phyloP scores from a whole-genome alignment of 2,888 invertebrate species.

The Drosophila neotestacea region DNA sequence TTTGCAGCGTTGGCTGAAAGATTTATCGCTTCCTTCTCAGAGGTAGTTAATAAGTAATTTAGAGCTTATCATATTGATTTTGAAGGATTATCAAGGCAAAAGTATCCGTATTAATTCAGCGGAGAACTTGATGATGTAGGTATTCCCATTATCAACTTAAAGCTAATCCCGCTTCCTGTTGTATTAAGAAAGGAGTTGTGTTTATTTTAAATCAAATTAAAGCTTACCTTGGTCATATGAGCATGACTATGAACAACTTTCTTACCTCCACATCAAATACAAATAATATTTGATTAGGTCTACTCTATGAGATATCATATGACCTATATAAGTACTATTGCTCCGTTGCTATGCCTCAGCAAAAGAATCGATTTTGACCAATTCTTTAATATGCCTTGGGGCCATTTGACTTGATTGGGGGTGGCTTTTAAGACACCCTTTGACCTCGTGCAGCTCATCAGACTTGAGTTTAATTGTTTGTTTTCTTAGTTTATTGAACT shows the following conservation, averaged over 20 bases:
- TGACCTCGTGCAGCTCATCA: slow-evolving; percentile 50
- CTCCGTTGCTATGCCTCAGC: background rate
- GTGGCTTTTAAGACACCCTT: slow-evolving; percentile 45
- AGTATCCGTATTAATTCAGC: too few species aligned
- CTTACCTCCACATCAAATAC: background rate
- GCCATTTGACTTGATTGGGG: slow-evolving; percentile 39
- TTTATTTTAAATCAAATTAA: background rate
- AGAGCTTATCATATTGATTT: too few species aligned
- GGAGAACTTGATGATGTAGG: background rate
- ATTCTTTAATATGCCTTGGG: slow-evolving; percentile 18
- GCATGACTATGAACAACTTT: background rate
- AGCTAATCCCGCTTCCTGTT: background rate
- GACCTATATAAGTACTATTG: slow-evolving; percentile 17
- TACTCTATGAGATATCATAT: slow-evolving; percentile 3
- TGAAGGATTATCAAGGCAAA: too few species aligned
- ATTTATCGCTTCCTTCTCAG: too few species aligned
- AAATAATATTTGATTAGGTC: slow-evolving; percentile 3
- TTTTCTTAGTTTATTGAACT: slow-evolving; percentile 73
- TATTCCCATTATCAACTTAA: background rate
- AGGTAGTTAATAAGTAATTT: too few species aligned
- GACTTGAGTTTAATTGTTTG: slow-evolving; percentile 67
- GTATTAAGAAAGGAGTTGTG: background rate
- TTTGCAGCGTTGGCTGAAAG: too few species aligned
- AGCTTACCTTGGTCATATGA: background rate
- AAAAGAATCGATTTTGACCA: slow-evolving; percentile 26